These are phyloP conservation scores for Chroicocephalus ridibundus DNA, from an alignment of 2,113 vertebrate genomes.

Conservation along the genomic window DNA sequence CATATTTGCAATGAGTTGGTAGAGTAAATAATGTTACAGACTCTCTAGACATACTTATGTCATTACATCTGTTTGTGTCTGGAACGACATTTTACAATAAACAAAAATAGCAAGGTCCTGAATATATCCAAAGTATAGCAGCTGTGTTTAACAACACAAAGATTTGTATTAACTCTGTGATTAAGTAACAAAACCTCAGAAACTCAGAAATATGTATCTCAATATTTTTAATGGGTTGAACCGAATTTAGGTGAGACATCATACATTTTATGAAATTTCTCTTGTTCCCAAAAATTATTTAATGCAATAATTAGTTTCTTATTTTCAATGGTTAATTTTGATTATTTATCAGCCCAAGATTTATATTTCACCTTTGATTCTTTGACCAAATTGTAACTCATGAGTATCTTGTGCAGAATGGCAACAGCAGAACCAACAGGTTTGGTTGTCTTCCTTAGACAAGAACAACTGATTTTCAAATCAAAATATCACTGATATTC, in stretches of 20 bases:
- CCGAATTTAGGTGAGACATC: background rate
- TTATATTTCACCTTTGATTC: background rate
- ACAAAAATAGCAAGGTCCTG: background rate
- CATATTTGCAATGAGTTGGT: background rate
- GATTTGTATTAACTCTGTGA: background rate
- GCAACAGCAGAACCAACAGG: background rate
- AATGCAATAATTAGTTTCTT: background rate
- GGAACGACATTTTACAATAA: background rate
- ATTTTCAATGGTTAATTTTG: background rate
- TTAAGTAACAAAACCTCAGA: background rate
- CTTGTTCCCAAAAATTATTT: background rate
- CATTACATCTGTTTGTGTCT: background rate
- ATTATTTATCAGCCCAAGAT: background rate
- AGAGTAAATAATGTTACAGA: conserved; percentile 17
- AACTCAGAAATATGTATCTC: background rate
- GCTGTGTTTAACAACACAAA: background rate
- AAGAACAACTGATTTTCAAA: background rate
- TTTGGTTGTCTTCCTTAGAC: background rate
- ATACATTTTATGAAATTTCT: background rate
- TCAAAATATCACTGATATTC: background rate
- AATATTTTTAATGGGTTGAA: background rate
- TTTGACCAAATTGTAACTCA: background rate
- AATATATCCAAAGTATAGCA: background rate
- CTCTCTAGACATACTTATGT: background rate
- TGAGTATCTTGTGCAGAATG: background rate